phyloP scores from a whole-genome alignment of 2,888 invertebrate species.

The Cerastis rubricosa region DNA sequence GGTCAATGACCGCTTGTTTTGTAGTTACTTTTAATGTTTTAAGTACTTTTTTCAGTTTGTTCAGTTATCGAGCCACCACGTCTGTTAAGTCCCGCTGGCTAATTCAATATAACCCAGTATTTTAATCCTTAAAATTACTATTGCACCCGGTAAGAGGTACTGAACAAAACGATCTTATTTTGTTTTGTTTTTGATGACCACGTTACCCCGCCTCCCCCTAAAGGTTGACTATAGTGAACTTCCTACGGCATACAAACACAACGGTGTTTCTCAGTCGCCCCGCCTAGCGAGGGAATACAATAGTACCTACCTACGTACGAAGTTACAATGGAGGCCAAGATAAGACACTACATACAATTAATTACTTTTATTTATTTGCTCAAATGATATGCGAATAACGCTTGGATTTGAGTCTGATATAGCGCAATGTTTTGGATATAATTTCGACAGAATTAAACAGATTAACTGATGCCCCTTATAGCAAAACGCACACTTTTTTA shows the following conservation, averaged over 20 bases:
- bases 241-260: constrained; percentile 74
- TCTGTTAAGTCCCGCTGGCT: background rate
- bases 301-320: constrained; percentile 67
- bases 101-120: background rate
- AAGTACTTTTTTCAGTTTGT: too few species aligned
- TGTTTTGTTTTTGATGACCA: background rate
- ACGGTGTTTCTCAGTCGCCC: constrained; percentile 78
- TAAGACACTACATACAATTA: constrained; percentile 61
- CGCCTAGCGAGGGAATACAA: constrained; percentile 75
- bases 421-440: constrained; percentile 19
- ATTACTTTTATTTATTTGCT: constrained; percentile 12
- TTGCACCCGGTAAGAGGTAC: background rate
- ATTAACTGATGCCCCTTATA: background rate
- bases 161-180: background rate
- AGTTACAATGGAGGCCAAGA: constrained; percentile 70
- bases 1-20: background rate
- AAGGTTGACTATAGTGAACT: constrained; percentile 68
- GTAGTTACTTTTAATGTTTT: background rate
- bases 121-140: background rate
- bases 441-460: background rate
- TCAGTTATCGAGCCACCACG: background rate
- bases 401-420: constrained; percentile 2
- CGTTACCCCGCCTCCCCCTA: too few species aligned
- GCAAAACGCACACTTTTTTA: background rate
- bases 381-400: constrained; percentile 33